phyloP scores from a whole-genome alignment of 2,113 vertebrate species.

The Mustela lutreola region DNA sequence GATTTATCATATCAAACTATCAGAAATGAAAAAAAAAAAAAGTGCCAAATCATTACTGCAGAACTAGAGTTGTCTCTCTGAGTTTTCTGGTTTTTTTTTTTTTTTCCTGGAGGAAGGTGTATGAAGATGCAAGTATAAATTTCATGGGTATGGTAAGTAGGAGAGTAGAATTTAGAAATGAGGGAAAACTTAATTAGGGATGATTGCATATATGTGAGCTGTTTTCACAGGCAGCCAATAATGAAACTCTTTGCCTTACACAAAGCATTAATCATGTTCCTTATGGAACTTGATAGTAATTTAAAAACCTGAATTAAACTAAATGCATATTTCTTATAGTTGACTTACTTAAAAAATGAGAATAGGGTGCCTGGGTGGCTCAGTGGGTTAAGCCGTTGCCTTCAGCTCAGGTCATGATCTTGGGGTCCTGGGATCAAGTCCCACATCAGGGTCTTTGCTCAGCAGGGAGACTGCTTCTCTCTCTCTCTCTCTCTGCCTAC shows the following conservation, averaged over 20 bases:
- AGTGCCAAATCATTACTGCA: not conserved
- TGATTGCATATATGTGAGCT: not conserved
- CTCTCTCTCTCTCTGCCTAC: too few relatives aligned
- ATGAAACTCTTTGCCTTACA: not conserved
- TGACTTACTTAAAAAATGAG: not conserved
- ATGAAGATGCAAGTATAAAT: not conserved
- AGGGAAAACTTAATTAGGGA: not conserved
- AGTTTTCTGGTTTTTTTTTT: not conserved
- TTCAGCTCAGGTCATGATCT: too few relatives aligned
- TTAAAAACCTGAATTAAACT: not conserved
- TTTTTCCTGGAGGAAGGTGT: not conserved
- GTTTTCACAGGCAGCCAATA: not conserved
- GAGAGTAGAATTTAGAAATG: not conserved
- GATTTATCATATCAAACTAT: not conserved
- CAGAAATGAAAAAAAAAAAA: not conserved
- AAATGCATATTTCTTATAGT: not conserved
- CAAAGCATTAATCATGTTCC: not conserved
- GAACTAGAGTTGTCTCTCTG: not conserved
- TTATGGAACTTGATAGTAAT: not conserved
- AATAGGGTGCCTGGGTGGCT: too few relatives aligned
- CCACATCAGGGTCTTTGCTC: too few relatives aligned
- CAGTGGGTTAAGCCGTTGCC: too few relatives aligned
- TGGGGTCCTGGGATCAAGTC: too few relatives aligned
- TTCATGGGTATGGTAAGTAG: not conserved
- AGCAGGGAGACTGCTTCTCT: too few relatives aligned